Base-by-base conservation (phyloP, 2,888 invertebrate species). In the Pandemis heparana region DNA sequence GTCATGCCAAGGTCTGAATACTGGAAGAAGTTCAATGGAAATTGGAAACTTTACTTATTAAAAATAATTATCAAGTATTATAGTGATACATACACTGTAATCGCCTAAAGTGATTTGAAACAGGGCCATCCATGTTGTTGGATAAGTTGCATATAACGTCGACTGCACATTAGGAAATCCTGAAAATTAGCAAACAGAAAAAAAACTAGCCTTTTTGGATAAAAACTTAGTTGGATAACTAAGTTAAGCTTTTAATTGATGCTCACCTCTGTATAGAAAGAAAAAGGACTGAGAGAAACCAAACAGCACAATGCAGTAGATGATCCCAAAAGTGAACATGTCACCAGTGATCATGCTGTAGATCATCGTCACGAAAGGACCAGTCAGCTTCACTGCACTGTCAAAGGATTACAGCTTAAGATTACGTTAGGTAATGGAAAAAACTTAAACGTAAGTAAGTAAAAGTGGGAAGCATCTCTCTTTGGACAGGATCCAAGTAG, bases 321-420 rank as follows among this genome's bases (percentile, higher is more conserved):
- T 99, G 80, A 99, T 99, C 77, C 98, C 98, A 89, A 99, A 99
- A 39, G 99, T 98, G 86, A 99, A 96, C 98, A 99, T 98, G 94
- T 99, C 99, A 62, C 99, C 99, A 0, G 98, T 98, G 86, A 99
- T 98, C 99, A 99, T 99, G 83, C 98, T 98, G 95, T 99, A 99
- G 81, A 99, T 98, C 99, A 99, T 99, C 12, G 99, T 99, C 75
- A 99, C 99, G 91, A 99, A 99, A 0, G 99, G 99, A 60, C 99
- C 99, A 0, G 99, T 99, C 82, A 99, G 93, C 74, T 97, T 97
- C 46, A 98, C 97, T 53, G 99, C 99, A 8, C 99, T 99, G 92
- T 38, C 51, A 32, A 41, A 10, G 48, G n/a, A 48, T 6, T 48
- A 48, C n/a, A 48, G n/a, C 5, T 48, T 48, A 6, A 48, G 48